These are phyloP conservation scores for Siderastrea siderea DNA, from an alignment of 92 coral and sea anemone genomes.

Conservation along the genomic window DNA sequence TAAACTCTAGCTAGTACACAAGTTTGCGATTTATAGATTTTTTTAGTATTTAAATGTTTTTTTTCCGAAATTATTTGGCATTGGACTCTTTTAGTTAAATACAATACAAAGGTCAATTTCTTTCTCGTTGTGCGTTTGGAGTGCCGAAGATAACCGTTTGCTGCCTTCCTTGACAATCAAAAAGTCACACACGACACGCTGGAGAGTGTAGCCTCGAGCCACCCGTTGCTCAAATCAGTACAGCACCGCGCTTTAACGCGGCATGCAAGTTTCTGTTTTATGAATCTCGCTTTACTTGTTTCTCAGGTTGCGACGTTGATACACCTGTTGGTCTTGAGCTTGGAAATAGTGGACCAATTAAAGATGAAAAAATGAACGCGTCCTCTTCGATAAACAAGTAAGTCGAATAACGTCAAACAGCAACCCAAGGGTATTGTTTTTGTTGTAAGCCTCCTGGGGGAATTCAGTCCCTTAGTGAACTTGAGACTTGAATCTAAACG, in stretches of 20 bases:
- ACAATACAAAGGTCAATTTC: too few species aligned
- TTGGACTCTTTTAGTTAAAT: too few species aligned
- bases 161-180: too few species aligned
- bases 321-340: constrained; percentile 25
- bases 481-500: neutral
- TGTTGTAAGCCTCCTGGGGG: neutral
- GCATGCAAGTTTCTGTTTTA: neutral
- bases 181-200: too few species aligned
- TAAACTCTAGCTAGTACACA: too few species aligned
- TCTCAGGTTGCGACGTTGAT: neutral
- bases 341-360: constrained; percentile 3
- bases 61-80: too few species aligned
- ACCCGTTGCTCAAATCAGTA: neutral
- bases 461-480: neutral
- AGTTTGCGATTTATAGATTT: too few species aligned
- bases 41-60: too few species aligned
- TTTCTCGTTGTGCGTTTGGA: too few species aligned
- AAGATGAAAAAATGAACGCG: neutral
- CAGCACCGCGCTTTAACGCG: neutral
- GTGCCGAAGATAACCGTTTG: too few species aligned
- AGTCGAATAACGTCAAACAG: neutral
- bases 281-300: neutral
- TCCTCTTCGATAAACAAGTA: constrained; percentile 6
- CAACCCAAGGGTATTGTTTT: too few species aligned
- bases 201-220: neutral